Base-by-base conservation (phyloP, 2,113 vertebrate species). In the Thalassoma bifasciatum region DNA sequence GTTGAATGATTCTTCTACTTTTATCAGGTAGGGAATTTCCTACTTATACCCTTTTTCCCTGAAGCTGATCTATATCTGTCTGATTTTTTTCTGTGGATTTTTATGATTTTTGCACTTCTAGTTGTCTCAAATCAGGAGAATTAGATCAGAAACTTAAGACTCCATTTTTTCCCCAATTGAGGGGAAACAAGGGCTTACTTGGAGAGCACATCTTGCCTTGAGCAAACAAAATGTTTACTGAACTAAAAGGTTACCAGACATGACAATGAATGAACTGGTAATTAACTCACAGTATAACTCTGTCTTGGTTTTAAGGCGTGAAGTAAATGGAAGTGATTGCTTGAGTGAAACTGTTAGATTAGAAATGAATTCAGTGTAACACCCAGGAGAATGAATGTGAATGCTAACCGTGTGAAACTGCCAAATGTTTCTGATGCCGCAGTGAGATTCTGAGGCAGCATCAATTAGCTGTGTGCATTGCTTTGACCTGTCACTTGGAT, bases 401-500 rank as follows among this genome's bases (percentile, higher is more conserved):
- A 36, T 16, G 36, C 82, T 86, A 91, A 89, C 79, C 17, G 80
- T 82, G 81, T 66, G 83, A 88, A 89, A 78, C 79, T 85, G 70
- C 77, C 76, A 86, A 86, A 91, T 80, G 86, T 88, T 85, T 91
- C 80, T 84, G 78, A 85, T 88, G 76, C 81, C 59, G 82, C 65
- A 7, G 77, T 75, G 75, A 83, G 79, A 90, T 84, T 90, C 85
- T 59, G 82, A 88, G 81, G 85, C 89, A 67, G 87, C 88, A 86
- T 93, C 93, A 94, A 94, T 94, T 94, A 95, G 86, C 85, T 67
- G 83, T 78, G 86, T 85, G 83, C 81, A 61, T 80, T 72, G 86
- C 90, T 93, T 92, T 93, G 88, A 93, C 92, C 92, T 94, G 94
- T 94, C 94, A 94, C 87, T 64, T 47, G 75, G 77, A 89, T 85